Evolutionary conservation across 2,888 invertebrate genomes (phyloP), one percentile per base, ranked within the genome.

Genomic region (Tenthredo scrophulariae): DNA sequence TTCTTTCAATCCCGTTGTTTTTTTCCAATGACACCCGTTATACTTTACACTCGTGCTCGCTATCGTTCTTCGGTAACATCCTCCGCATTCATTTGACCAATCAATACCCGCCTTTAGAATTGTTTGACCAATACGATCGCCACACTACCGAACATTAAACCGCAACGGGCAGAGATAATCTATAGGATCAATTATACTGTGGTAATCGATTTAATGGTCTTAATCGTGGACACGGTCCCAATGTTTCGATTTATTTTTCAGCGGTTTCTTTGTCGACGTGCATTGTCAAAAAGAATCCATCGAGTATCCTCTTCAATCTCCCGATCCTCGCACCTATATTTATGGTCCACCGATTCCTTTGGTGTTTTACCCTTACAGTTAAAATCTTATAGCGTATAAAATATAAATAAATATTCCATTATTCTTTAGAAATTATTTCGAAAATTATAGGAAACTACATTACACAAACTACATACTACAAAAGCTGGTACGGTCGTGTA

Each of bases 181-280:
- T 67, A 50, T 62, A 18, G 37, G 33, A 84, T 75, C 79, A 62
- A 65, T 67, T 84, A 79, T 75, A 77, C 62, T 43, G 84, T 77
- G 65, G 67, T 77, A 84, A 84, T 84, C 84, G 62, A 84, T 84
- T 84, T 79, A 80, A 77, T 79, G 65, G 79, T 77, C 29, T 37
- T 84, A 84, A 79, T 77, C 46, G 65, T 65, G 58, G 79, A 62
- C 79, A 65, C 67, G 75, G 75, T 79, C 67, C 84, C 58, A 84
- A 50, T 46, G 62, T 29, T 46, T 84, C 77, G 79, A 29, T 40
- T 79, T n/a, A 77, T 79, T 84, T 67, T 62, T 65, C 65, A 77
- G 40, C 65, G 77, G 65, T 26, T 79, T 79, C 79, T 84, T 84
- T 84, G 22, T 33, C 79, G 46, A 33, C 22, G 54, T 29, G 22